Evolutionary conservation across 2,888 invertebrate genomes (phyloP).

Genomic region (Carcina quercana): DNA sequence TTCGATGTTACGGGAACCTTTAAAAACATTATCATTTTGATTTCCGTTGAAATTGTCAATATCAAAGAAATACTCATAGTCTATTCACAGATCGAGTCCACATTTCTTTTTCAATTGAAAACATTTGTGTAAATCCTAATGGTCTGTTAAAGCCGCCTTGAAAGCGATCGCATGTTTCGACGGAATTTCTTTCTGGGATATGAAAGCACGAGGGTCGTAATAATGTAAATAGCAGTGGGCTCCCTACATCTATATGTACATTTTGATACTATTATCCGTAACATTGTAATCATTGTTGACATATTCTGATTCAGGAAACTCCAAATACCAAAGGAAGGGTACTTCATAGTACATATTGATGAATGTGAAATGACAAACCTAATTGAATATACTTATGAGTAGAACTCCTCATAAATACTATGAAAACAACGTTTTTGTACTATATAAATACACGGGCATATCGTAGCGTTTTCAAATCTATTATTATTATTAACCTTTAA

Average conservation of each 20-base stretch:
- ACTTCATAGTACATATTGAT: not conserved
- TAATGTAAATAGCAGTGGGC: too few relatives aligned
- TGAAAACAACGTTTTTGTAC: too few relatives aligned
- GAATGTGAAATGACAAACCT: too few relatives aligned
- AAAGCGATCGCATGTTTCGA: constrained; percentile 31
- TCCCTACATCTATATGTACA: not conserved
- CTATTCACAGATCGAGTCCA: not conserved
- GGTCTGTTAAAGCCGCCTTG: constrained; percentile 25
- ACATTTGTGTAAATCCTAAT: constrained; percentile 21
- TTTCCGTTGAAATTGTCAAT: not conserved
- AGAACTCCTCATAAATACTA: too few relatives aligned
- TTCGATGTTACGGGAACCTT: too few relatives aligned
- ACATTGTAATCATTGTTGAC: not conserved
- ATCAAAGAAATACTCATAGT: too few relatives aligned
- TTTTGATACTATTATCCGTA: too few relatives aligned
- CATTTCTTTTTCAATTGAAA: constrained; percentile 1
- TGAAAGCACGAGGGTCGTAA: too few relatives aligned
- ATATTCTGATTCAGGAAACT: not conserved
- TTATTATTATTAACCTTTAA: too few relatives aligned
- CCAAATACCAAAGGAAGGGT: not conserved
- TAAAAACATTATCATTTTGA: not conserved
- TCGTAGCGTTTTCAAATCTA: too few relatives aligned
- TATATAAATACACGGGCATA: too few relatives aligned
- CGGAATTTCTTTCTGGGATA: constrained; percentile 20
- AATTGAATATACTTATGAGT: too few relatives aligned